Conservation (phyloP, 2,888 invertebrate genomes). For the Cheilosia variabilis region DNA sequence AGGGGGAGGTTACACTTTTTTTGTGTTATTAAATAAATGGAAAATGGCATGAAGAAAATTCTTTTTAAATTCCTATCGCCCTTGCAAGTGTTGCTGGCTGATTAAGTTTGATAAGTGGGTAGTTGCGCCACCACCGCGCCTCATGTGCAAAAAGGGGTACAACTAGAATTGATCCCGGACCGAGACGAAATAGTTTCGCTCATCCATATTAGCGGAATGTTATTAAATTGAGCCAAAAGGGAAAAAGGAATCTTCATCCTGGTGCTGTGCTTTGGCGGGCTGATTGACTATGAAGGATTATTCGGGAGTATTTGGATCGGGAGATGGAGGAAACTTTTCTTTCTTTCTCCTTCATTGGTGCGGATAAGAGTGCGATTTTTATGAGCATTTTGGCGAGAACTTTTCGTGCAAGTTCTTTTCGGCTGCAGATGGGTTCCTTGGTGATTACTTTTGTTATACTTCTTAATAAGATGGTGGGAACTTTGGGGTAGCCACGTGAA, state of each 20-base stretch:
- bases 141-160: neutral
- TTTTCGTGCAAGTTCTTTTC: constrained; percentile 41
- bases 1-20: constrained; percentile 6
- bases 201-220: constrained; percentile 68
- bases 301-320: constrained; percentile 38
- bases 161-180: neutral
- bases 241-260: constrained; percentile 2
- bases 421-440: constrained; percentile 52
- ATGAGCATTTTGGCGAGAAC: constrained; percentile 59
- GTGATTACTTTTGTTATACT: constrained; percentile 69
- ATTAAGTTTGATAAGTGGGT: constrained; percentile 67
- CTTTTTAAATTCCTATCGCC: constrained; percentile 58
- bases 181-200: constrained; percentile 43
- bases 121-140: constrained; percentile 32
- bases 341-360: constrained; percentile 9
- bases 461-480: constrained; percentile 1
- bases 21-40: constrained; percentile 73
- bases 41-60: constrained; percentile 70
- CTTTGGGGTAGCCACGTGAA: neutral
- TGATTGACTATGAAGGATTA: constrained; percentile 74
- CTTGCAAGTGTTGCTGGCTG: constrained; percentile 15
- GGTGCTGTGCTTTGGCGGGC: constrained; percentile 21
- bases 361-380: constrained; percentile 56
- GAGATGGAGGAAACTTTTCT: constrained; percentile 36
- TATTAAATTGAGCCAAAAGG: constrained; percentile 64